phyloP scores from a whole-genome alignment of 2,113 vertebrate species.

The Lichenostomus cassidix region DNA sequence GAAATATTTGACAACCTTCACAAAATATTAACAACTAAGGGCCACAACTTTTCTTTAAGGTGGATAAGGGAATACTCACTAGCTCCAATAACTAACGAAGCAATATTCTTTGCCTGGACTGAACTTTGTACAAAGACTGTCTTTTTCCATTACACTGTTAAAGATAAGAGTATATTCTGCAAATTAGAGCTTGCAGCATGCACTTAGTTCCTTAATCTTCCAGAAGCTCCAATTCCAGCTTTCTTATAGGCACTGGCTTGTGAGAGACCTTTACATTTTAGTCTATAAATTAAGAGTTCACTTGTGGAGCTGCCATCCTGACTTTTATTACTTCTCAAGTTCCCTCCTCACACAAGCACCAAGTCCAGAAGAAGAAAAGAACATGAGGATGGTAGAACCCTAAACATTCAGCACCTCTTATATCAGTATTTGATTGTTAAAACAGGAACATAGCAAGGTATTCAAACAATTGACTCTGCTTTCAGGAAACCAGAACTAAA shows the following conservation, averaged over 20 bases:
- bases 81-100: not conserved
- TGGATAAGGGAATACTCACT: not conserved
- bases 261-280: not conserved
- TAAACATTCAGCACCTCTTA: not conserved
- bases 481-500: not conserved
- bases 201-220: not conserved
- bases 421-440: not conserved
- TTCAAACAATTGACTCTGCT: not conserved
- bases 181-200: not conserved
- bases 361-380: not conserved
- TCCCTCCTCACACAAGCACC: not conserved
- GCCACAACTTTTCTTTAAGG: not conserved
- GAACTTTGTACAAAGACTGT: not conserved
- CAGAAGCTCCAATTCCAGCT: slow-evolving; percentile 20
- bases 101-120: not conserved
- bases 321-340: not conserved
- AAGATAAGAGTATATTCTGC: not conserved
- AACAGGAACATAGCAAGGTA: not conserved
- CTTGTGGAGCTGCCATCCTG: not conserved
- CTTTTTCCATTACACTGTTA: not conserved
- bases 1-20: not conserved
- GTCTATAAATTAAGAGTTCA: not conserved
- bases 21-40: not conserved
- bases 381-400: not conserved
- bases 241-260: not conserved